Evolutionary conservation across 64 coral and sea anemone genomes (phyloP).

Genomic region (Trachythela sp.): DNA sequence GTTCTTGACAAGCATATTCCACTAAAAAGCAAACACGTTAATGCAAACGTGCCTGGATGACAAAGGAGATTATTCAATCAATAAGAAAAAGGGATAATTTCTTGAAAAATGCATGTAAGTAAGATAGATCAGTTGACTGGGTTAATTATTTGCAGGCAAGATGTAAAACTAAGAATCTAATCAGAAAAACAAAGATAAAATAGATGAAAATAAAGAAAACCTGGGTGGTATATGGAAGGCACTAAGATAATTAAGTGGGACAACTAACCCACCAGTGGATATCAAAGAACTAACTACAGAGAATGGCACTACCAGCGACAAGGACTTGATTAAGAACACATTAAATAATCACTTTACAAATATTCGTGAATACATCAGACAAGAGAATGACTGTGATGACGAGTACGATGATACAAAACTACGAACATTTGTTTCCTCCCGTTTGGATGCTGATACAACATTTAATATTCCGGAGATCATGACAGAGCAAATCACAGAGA

Average conservation of each 20-base stretch:
- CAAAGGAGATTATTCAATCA: background rate
- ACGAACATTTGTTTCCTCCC: background rate
- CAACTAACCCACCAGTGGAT: constrained; percentile 7
- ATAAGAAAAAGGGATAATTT: background rate
- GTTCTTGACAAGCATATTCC: constrained; percentile 1
- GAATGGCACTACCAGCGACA: background rate
- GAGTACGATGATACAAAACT: background rate
- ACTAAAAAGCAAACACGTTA: constrained; percentile 9
- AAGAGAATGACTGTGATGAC: constrained; percentile 15
- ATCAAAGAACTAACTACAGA: constrained; percentile 25
- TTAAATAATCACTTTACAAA: constrained; percentile 38
- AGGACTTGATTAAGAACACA: background rate
- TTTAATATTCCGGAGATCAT: background rate
- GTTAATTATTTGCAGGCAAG: constrained; percentile 15
- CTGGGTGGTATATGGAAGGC: constrained; percentile 51
- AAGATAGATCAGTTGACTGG: constrained; percentile 38
- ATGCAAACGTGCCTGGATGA: constrained; percentile 14
- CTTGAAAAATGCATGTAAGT: constrained; percentile 35
- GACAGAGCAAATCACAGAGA: background rate
- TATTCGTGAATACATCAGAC: constrained; percentile 14
- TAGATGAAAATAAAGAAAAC: constrained; percentile 60
- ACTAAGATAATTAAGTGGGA: constrained; percentile 43
- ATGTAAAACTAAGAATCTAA: constrained; percentile 37
- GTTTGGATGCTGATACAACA: background rate
- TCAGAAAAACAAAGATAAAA: constrained; percentile 38